Conservation (phyloP, 2,888 invertebrate genomes). For the Mesoligia furuncula region DNA sequence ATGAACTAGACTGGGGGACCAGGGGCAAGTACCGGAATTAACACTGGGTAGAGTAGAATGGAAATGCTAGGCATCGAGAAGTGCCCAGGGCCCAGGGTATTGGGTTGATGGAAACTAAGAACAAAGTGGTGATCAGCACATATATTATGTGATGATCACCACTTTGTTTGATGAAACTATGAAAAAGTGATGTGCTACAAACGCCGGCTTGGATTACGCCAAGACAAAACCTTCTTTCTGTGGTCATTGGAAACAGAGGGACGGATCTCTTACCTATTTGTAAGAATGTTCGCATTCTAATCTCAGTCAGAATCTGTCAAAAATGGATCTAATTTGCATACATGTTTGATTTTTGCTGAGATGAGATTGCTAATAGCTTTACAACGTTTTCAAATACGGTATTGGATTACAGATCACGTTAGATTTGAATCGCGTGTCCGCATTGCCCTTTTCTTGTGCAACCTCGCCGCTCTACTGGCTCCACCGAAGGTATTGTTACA, state of each 20-base stretch:
- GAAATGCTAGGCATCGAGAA: not conserved
- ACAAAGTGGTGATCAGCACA: too few species aligned
- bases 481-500: constrained; percentile 87
- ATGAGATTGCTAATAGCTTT: not conserved
- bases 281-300: not conserved
- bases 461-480: constrained; percentile 70
- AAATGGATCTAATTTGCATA: not conserved
- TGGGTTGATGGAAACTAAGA: not conserved
- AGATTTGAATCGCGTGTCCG: not conserved
- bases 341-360: not conserved
- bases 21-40: too few species aligned
- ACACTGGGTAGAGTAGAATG: too few species aligned
- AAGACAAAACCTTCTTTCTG: not conserved
- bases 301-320: not conserved
- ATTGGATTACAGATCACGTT: not conserved
- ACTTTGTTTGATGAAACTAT: not conserved
- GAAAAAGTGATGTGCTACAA: not conserved
- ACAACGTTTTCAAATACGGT: not conserved
- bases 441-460: constrained; percentile 38
- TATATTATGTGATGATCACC: too few species aligned
- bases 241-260: not conserved
- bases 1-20: too few species aligned
- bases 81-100: not conserved
- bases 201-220: not conserved
- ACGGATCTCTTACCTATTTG: not conserved